Percentiles rank a stretch among this genome's conserved stretches.
phyloP scores from a whole-genome alignment of 2,888 invertebrate species.

The Yponomeuta plumbellus region DNA sequence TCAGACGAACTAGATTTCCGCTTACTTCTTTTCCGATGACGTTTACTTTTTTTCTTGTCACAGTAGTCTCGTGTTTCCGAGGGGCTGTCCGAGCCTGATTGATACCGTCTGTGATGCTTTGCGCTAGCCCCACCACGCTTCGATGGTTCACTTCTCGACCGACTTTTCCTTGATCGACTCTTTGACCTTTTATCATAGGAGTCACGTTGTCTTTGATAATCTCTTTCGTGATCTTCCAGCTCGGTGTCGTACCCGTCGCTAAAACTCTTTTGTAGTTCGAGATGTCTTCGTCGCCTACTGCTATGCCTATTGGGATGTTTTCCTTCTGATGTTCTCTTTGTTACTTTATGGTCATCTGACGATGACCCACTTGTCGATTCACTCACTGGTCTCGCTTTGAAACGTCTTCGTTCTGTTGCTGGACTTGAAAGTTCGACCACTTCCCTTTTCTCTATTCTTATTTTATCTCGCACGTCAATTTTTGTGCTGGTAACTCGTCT shows the following conservation, averaged over 20 bases:
- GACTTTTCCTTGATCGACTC: conserved; percentile 48
- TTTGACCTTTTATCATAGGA: conserved; percentile 41
- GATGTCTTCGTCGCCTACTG: conserved; percentile 51
- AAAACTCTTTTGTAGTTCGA: conserved; percentile 63
- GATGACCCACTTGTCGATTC: conserved; percentile 66
- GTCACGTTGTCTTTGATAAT: conserved; percentile 22
- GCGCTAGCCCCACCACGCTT: conserved; percentile 45
- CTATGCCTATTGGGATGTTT: conserved; percentile 49
- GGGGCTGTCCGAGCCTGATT: conserved; percentile 54
- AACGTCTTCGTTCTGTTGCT: conserved; percentile 42
- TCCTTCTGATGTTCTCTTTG: conserved; percentile 40
- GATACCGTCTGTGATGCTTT: conserved; percentile 43
- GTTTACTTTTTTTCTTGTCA: conserved; percentile 59
- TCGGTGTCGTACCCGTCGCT: conserved; percentile 72
- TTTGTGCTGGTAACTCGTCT: conserved; percentile 71
- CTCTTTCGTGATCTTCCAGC: conserved; percentile 42
- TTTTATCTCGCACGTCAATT: conserved; percentile 68
- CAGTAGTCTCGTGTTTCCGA: conserved; percentile 52
- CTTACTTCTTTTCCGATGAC: conserved; percentile 56
- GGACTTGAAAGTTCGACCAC: conserved; percentile 69
- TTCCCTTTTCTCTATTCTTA: conserved; percentile 71
- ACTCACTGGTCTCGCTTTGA: conserved; percentile 42
- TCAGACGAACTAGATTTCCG: conserved; percentile 61
- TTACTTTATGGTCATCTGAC: conserved; percentile 52
- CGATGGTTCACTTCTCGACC: conserved; percentile 70